phyloP scores from a whole-genome alignment of 2,113 vertebrate species.

The Petaurus breviceps region DNA sequence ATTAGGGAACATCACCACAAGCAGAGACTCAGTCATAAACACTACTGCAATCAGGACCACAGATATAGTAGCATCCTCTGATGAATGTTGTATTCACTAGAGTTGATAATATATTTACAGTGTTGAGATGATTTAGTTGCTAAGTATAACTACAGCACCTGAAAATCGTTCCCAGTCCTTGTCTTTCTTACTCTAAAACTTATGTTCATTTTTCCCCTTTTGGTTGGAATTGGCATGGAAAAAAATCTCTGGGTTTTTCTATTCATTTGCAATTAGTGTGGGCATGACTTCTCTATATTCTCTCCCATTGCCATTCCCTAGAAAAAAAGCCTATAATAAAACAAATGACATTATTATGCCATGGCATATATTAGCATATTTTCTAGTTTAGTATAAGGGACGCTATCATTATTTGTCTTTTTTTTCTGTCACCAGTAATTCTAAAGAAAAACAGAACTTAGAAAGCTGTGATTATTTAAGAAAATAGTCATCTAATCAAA shows the following conservation, averaged over 20 bases:
- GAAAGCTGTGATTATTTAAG: not conserved
- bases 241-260: not conserved
- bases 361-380: not conserved
- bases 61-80: not conserved
- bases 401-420: not conserved
- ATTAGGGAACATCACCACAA: constrained; percentile 5
- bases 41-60: constrained; percentile 9
- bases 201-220: constrained; percentile 13
- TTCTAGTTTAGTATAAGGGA: not conserved
- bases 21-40: constrained; percentile 19
- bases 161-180: not conserved
- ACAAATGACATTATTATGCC: not conserved
- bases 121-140: constrained; percentile 30
- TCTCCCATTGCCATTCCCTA: not conserved
- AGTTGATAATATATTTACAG: constrained; percentile 15
- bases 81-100: constrained; percentile 24
- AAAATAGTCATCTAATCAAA: not conserved
- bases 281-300: not conserved
- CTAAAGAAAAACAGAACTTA: not conserved
- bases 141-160: not conserved
- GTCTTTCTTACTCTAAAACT: constrained; percentile 25
- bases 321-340: not conserved
- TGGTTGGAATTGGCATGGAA: not conserved
- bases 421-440: not conserved
- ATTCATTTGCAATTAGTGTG: not conserved